phyloP scores from a whole-genome alignment of 2,888 invertebrate species.

The Chymomyza caudatula region DNA sequence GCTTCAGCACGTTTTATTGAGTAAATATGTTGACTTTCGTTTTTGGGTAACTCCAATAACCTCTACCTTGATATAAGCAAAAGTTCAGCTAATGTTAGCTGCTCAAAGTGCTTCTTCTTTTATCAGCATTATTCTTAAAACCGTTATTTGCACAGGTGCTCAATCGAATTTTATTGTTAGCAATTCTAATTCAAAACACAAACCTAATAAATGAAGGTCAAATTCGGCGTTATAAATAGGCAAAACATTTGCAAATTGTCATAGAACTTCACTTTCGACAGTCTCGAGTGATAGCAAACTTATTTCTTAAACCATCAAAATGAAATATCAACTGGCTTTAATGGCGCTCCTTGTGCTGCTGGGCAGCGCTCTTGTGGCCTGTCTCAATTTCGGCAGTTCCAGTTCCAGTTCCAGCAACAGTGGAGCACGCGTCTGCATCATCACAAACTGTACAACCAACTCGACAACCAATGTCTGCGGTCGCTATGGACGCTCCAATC shows the following conservation, averaged over 20 bases:
- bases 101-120: no score
- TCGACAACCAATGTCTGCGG: conserved; percentile 33
- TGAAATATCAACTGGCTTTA: conserved; percentile 35
- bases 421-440: conserved; percentile 31
- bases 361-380: background rate
- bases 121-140: no score
- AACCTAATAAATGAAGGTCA: background rate
- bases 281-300: background rate
- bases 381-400: background rate
- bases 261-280: background rate
- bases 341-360: conserved; percentile 32
- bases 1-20: no score
- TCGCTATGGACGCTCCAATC: conserved; percentile 46
- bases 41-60: no score
- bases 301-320: conserved; percentile 19
- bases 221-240: background rate
- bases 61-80: no score
- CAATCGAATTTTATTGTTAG: background rate
- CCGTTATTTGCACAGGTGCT: background rate
- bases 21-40: no score
- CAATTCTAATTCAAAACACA: background rate
- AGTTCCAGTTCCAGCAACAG: conserved; percentile 8
- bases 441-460: conserved; percentile 29
- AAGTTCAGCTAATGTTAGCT: no score
- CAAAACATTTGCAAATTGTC: background rate